phyloP scores from a whole-genome alignment of 2,888 invertebrate genomes.

The Plagiodera versicolora region DNA sequence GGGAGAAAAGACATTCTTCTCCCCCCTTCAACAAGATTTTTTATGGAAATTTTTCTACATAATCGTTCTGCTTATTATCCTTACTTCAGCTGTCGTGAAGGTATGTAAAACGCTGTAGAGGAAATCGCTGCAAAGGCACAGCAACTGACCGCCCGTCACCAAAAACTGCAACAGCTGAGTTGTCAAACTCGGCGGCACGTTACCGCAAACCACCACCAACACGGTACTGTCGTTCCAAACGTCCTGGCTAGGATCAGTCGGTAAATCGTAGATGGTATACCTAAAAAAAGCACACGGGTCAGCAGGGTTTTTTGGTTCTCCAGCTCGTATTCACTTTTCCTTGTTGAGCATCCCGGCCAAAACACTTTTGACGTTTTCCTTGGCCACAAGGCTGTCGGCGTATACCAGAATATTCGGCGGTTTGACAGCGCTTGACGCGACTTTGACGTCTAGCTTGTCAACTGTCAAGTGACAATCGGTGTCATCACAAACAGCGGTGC shows the following conservation, averaged over 20 bases:
- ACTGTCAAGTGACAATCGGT: constrained; percentile 20
- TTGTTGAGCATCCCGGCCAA: constrained; percentile 69
- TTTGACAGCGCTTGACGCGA: constrained; percentile 52
- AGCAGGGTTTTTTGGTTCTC: too few relatives aligned
- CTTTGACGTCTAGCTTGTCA: not conserved
- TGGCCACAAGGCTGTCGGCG: constrained; percentile 74
- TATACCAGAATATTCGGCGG: constrained; percentile 82
- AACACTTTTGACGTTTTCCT: constrained; percentile 73
- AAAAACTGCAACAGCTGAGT: constrained; percentile 71
- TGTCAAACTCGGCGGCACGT: constrained; percentile 67
- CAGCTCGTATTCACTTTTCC: constrained; percentile 62
- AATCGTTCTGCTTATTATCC: not conserved
- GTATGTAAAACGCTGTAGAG: constrained; percentile 76
- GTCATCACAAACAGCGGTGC: constrained; percentile 35
- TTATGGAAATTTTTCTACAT: not conserved
- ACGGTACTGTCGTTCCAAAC: constrained; percentile 49
- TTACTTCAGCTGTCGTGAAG: constrained; percentile 81
- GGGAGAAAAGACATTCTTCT: too few relatives aligned
- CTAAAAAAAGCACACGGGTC: constrained; percentile 47
- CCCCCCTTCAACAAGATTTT: too few relatives aligned
- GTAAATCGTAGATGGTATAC: constrained; percentile 67
- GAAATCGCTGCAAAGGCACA: constrained; percentile 80
- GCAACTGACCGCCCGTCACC: constrained; percentile 71
- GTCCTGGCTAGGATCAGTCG: constrained; percentile 39
- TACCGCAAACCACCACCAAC: constrained; percentile 77